Evolutionary conservation across 37 sponge, comb jelly and placozoan species (phyloP).

Genomic region (Dysidea cf. avara): DNA sequence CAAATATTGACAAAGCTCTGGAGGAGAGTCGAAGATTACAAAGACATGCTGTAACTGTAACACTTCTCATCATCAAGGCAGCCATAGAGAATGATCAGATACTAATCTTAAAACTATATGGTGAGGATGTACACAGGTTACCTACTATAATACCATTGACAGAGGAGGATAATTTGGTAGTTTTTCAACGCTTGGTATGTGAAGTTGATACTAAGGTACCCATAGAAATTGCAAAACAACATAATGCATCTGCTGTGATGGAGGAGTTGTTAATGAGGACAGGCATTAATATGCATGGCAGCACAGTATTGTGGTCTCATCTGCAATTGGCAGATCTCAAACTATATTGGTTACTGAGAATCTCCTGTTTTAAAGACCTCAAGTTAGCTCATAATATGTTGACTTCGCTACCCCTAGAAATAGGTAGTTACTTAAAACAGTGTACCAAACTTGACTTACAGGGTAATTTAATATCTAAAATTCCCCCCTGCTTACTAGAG

Average conservation of each 20-base stretch:
- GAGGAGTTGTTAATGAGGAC: slow-evolving; percentile 36
- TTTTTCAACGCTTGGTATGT: neutral
- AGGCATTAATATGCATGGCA: slow-evolving; percentile 9
- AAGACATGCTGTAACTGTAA: slow-evolving; percentile 6
- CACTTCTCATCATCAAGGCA: slow-evolving; percentile 11
- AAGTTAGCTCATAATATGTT: slow-evolving; percentile 13
- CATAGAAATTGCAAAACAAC: slow-evolving; percentile 19
- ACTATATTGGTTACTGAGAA: slow-evolving; percentile 21
- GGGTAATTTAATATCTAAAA: slow-evolving; percentile 57
- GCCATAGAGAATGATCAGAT: slow-evolving; percentile 1
- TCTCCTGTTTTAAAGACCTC: slow-evolving; percentile 40
- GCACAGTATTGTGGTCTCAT: slow-evolving; percentile 22
- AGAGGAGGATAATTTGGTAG: neutral
- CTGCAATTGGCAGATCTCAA: slow-evolving; percentile 25
- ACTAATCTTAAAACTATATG: slow-evolving; percentile 3
- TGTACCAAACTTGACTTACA: slow-evolving; percentile 50
- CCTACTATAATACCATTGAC: too few relatives aligned
- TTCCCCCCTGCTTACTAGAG: slow-evolving; percentile 79
- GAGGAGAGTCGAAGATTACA: too few relatives aligned
- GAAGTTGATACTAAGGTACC: slow-evolving; percentile 16
- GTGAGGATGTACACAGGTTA: too few relatives aligned
- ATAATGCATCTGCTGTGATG: neutral
- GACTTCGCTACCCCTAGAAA: slow-evolving; percentile 2
- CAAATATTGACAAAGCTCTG: too few relatives aligned
- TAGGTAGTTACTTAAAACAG: slow-evolving; percentile 21